These are phyloP conservation scores for Ommatoiulus sabulosus DNA, from an alignment of 2,888 invertebrate genomes.

Conservation along the genomic window DNA sequence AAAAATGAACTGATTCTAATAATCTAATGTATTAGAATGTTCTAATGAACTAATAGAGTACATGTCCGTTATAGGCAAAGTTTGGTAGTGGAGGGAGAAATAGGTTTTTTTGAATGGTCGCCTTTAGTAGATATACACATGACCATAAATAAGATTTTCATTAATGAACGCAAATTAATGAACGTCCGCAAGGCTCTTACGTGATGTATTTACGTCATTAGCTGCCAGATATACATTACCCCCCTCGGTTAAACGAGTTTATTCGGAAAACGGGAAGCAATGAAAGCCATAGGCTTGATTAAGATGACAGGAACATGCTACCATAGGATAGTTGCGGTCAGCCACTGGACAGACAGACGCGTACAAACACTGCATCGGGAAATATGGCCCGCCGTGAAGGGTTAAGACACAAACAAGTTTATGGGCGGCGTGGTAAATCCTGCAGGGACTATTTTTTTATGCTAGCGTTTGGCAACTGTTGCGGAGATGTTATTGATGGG, in stretches of 20 bases:
- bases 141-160: background rate
- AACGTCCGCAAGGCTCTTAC: background rate
- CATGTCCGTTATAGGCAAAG: no score
- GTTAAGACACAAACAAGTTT: slow-evolving; percentile 24
- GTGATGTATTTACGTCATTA: background rate
- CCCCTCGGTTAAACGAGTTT: background rate
- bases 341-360: background rate
- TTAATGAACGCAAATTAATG: background rate
- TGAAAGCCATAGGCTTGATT: slow-evolving; percentile 19
- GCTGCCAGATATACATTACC: background rate
- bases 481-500: background rate
- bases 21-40: no score
- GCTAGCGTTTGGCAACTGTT: background rate
- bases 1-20: no score
- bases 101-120: background rate
- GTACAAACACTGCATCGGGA: background rate
- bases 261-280: background rate
- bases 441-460: no score
- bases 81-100: no score
- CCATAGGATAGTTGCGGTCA: background rate
- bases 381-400: background rate
- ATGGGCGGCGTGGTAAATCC: background rate
- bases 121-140: background rate
- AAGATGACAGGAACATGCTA: background rate
- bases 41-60: no score